phyloP scores from a whole-genome alignment of 1,140 invertebrate species.

The Gonatopus flavifemur region DNA sequence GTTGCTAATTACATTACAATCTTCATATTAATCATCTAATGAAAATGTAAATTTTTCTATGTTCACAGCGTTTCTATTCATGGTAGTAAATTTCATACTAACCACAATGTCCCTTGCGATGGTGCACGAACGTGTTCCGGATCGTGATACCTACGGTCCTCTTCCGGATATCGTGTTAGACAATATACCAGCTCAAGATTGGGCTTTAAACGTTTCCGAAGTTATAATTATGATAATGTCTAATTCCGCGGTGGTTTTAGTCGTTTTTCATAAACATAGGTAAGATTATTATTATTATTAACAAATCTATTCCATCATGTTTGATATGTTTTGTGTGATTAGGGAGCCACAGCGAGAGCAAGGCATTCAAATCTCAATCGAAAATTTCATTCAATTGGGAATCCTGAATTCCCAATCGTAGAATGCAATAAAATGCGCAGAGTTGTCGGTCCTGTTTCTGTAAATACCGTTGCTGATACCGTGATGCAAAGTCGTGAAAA shows the following conservation, averaged over 20 bases:
- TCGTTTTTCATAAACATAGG: conserved; percentile 84
- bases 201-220: conserved; percentile 83
- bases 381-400: too few relatives aligned
- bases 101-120: conserved; percentile 74
- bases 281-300: too few relatives aligned
- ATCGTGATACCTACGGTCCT: conserved; percentile 68
- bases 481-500: too few relatives aligned
- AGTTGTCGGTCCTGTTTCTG: too few relatives aligned
- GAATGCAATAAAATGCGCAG: too few relatives aligned
- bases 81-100: conserved; percentile 65
- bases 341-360: too few relatives aligned
- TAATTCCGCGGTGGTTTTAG: conserved; percentile 70
- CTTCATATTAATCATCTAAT: conserved; percentile 5
- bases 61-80: conserved; percentile 64
- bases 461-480: too few relatives aligned
- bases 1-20: background rate
- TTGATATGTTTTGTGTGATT: too few relatives aligned
- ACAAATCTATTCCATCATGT: too few relatives aligned
- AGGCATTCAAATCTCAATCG: too few relatives aligned
- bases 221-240: conserved; percentile 81
- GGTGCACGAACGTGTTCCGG: conserved; percentile 82
- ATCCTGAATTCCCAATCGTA: too few relatives aligned
- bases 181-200: conserved; percentile 69
- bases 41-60: conserved; percentile 8
- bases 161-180: conserved; percentile 82